Base-by-base conservation (phyloP, 2,797 vertebrate species). In the Argya squamiceps region DNA sequence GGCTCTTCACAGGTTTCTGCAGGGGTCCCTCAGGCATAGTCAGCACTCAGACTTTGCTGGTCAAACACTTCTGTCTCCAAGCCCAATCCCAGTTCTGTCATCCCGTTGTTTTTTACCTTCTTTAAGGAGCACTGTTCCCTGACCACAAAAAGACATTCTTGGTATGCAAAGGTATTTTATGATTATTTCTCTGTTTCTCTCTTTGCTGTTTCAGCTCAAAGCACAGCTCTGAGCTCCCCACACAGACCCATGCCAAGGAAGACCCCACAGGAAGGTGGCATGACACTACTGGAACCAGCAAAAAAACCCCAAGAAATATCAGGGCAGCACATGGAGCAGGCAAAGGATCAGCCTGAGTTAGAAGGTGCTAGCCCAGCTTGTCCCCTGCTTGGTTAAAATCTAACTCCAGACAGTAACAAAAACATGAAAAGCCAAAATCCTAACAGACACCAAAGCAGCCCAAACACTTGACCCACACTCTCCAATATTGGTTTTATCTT, bases 161-260 rank as follows among this genome's bases (percentile, higher is more conserved):
- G 36, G 30, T 10, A 11, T 9, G 21, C 46, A 58, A 27, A 74
- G 44, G 3, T 27, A 7, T 43, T 84, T 69, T 20, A 26, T 24
- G 39, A 27, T 29, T 10, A 90, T 24, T 37, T 55, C 44, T 4
- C 23, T 17, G 43, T 53, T 69, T 83, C 60, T 62, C 43, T 44
- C 59, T 58, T 53, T 19, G 53, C 53, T n/a, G 53, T 30, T 88
- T 30, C 67, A 78, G n/a, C 52, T 53, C 34, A 29, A 68, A 26
- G 47, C 56, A n/a, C 39, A 23, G 56, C 37, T 64, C 44, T 23
- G 14, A 60, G 50, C 68, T 64, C 12, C 46, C 68, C 41, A 27
- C 0, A 0, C 2, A 4, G 50, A 44, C 15, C 36, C 1, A 3
- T 3, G 15, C 34, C 41, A 67, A 55, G 39, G 18, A 53, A 36